Conservation (phyloP, 2,797 vertebrate species). For the Chrysolophus pictus region DNA sequence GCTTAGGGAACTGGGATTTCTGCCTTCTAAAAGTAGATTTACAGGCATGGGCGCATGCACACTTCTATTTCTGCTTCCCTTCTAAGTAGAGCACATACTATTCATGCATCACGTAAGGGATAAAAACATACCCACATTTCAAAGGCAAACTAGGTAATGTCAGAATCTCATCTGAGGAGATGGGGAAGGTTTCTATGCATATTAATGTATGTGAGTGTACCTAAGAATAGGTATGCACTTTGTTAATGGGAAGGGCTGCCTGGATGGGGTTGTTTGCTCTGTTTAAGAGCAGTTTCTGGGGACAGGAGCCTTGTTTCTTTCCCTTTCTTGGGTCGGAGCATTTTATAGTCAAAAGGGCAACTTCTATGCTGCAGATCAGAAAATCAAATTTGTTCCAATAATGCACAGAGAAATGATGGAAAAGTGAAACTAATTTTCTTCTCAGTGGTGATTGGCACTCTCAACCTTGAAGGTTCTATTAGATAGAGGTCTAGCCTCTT, state of each 20-base stretch:
- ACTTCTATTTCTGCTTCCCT: background rate
- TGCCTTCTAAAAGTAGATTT: conserved; percentile 20
- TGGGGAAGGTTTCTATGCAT: background rate
- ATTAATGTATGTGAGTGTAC: background rate
- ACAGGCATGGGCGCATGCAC: fast-evolving
- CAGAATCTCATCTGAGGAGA: background rate
- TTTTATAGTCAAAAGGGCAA: background rate
- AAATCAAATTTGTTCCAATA: conserved; percentile 5
- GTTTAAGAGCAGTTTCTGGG: background rate
- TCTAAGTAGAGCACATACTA: background rate
- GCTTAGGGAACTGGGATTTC: conserved; percentile 27
- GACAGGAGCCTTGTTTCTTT: background rate
- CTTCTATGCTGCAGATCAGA: background rate
- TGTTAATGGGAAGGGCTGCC: background rate
- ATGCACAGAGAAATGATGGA: background rate
- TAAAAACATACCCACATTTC: background rate
- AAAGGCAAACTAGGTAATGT: background rate
- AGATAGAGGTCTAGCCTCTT: background rate
- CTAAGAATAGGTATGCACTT: background rate
- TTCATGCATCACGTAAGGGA: fast-evolving
- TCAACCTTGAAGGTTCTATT: background rate
- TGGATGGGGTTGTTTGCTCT: background rate
- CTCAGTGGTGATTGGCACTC: background rate
- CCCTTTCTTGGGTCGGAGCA: fast-evolving
- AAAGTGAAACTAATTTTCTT: background rate